Percentiles rank a stretch among this genome's conserved stretches.
Conservation (phyloP, 35 echinoderm and acorn worm species). For the Apostichopus californicus region DNA sequence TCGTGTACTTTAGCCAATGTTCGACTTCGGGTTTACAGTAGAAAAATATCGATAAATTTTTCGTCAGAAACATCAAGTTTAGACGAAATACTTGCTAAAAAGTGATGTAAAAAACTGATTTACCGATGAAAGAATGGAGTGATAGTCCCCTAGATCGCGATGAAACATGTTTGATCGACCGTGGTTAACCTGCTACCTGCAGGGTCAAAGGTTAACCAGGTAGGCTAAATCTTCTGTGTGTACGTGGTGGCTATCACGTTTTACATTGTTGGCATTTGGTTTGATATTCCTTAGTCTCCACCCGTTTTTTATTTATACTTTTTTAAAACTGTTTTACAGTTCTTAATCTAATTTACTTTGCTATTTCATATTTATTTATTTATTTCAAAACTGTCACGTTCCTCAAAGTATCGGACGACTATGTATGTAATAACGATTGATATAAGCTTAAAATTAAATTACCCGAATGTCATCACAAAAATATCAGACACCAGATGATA, state of each 20-base stretch:
- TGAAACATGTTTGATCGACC: slow-evolving; percentile 41
- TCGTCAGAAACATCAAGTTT: too few relatives aligned
- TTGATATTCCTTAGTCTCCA: not conserved
- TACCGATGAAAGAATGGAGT: not conserved
- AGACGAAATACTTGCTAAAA: too few relatives aligned
- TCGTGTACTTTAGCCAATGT: too few relatives aligned
- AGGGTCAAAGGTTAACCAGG: slow-evolving; percentile 29
- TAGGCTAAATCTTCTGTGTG: not conserved
- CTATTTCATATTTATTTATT: not conserved
- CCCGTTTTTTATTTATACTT: not conserved
- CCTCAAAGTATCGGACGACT: too few relatives aligned
- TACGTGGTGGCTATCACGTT: slow-evolving; percentile 40
- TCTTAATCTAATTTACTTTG: not conserved
- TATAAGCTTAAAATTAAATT: too few relatives aligned
- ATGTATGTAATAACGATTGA: too few relatives aligned
- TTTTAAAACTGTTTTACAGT: not conserved
- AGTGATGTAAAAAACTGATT: too few relatives aligned
- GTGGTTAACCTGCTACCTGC: not conserved
- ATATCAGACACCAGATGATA: too few relatives aligned
- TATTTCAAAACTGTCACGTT: too few relatives aligned
- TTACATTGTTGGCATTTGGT: not conserved
- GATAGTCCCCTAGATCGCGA: slow-evolving; percentile 13
- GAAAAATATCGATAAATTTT: too few relatives aligned
- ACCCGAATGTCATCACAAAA: too few relatives aligned
- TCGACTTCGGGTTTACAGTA: too few relatives aligned